Evolutionary conservation across 2,113 vertebrate species (phyloP).

Genomic region (Dasyornis broadbenti): DNA sequence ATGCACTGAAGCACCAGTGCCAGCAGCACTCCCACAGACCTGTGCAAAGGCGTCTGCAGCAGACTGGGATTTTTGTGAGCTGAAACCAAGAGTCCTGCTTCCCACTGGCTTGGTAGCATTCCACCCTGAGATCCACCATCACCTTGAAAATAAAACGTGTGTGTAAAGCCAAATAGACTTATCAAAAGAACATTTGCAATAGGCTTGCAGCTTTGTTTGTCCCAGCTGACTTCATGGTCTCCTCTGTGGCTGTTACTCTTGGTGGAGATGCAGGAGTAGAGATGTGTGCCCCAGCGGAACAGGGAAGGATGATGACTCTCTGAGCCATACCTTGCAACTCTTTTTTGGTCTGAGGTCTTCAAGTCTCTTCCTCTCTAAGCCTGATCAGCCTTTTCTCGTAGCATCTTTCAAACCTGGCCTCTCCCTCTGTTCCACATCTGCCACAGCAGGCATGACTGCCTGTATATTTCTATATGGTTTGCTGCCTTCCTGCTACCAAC

Average conservation of each 20-base stretch:
- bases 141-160: not conserved
- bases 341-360: not conserved
- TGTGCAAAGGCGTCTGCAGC: not conserved
- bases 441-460: not conserved
- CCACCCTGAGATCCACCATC: not conserved
- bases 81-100: conserved; percentile 28
- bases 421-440: not conserved
- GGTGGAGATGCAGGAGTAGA: not conserved
- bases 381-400: not conserved
- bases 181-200: not conserved
- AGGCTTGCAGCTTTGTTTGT: not conserved
- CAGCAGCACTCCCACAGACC: conserved; percentile 34
- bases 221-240: not conserved
- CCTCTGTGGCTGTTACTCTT: not conserved
- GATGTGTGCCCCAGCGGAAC: not conserved
- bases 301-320: not conserved
- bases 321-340: not conserved
- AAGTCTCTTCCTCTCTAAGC: not conserved
- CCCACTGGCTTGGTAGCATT: not conserved
- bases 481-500: not conserved
- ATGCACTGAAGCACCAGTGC: not conserved
- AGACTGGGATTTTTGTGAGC: conserved; percentile 11
- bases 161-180: not conserved
- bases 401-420: not conserved
- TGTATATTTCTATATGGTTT: not conserved